A percentile compares a stretch with the other conserved stretches of the same genome.
phyloP scores from a whole-genome alignment of 2,888 invertebrate genomes.

The Machimus rusticus region DNA sequence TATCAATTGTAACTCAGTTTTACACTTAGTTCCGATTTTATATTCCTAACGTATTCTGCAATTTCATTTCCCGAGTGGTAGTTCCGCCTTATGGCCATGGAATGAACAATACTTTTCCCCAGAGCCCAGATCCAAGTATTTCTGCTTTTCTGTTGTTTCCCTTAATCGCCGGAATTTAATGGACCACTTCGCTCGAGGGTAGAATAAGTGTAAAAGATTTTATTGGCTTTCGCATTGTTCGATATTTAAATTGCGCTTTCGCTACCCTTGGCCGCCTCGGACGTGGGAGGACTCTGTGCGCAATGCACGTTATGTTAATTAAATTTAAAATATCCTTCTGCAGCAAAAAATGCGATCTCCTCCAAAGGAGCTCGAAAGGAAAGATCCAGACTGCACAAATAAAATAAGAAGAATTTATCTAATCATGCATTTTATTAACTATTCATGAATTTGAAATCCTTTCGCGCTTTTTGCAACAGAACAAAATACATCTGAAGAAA shows the following conservation, averaged over 20 bases:
- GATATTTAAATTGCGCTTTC: not conserved
- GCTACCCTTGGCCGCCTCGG: not conserved
- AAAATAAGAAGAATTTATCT: not conserved
- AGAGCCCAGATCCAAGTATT: not conserved
- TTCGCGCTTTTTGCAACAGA: not conserved
- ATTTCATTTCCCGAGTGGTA: not conserved
- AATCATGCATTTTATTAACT: not conserved
- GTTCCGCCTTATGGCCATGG: not conserved
- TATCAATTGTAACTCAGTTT: slow-evolving; percentile 7
- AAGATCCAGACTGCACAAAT: not conserved
- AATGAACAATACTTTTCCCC: not conserved
- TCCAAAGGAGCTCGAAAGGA: not conserved
- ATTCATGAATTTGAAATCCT: not conserved
- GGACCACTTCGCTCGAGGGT: not conserved
- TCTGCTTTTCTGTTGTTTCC: not conserved
- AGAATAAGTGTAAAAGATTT: not conserved
- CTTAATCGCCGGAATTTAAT: slow-evolving; percentile 4
- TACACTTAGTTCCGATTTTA: not conserved
- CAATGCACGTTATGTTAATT: not conserved
- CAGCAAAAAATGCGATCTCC: not conserved
- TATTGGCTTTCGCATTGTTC: not conserved
- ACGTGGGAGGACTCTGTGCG: not conserved
- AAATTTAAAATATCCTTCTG: not conserved
- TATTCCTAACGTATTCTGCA: slow-evolving; percentile 6
- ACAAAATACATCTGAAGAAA: not conserved